These are phyloP conservation scores for Chionodraco myersi DNA, from an alignment of 2,113 vertebrate species.

Conservation along the genomic window DNA sequence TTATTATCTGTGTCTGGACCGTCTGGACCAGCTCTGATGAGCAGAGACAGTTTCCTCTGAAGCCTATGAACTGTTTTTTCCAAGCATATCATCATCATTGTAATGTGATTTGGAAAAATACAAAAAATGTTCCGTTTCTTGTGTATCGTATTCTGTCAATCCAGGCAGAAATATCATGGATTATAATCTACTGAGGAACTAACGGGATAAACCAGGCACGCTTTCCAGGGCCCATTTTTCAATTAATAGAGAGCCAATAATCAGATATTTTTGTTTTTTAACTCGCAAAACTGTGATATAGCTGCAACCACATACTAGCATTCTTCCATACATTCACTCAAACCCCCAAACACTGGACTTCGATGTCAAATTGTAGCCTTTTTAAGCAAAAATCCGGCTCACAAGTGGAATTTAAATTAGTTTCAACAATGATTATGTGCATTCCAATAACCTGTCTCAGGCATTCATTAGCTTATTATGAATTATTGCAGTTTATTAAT, in stretches of 20 bases:
- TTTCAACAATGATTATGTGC: too few relatives aligned
- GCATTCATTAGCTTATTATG: not conserved
- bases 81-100: slow-evolving; percentile 2
- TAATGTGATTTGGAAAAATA: slow-evolving; percentile 19
- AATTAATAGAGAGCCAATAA: not conserved
- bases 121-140: not conserved
- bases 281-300: too few relatives aligned
- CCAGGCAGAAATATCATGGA: not conserved
- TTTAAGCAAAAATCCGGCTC: too few relatives aligned
- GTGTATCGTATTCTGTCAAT: slow-evolving; percentile 22
- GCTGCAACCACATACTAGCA: too few relatives aligned
- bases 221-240: not conserved
- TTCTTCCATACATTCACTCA: too few relatives aligned
- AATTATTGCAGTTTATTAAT: not conserved
- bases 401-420: too few relatives aligned
- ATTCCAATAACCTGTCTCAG: not conserved
- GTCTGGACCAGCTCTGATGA: slow-evolving; percentile 25
- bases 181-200: too few relatives aligned
- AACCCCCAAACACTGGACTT: too few relatives aligned
- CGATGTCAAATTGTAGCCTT: too few relatives aligned
- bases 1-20: slow-evolving; percentile 14
- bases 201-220: too few relatives aligned
- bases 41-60: slow-evolving; percentile 23
- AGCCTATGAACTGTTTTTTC: not conserved
- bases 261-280: not conserved